phyloP scores from a whole-genome alignment of 2,888 invertebrate species.

The Chrysina gloriosa region DNA sequence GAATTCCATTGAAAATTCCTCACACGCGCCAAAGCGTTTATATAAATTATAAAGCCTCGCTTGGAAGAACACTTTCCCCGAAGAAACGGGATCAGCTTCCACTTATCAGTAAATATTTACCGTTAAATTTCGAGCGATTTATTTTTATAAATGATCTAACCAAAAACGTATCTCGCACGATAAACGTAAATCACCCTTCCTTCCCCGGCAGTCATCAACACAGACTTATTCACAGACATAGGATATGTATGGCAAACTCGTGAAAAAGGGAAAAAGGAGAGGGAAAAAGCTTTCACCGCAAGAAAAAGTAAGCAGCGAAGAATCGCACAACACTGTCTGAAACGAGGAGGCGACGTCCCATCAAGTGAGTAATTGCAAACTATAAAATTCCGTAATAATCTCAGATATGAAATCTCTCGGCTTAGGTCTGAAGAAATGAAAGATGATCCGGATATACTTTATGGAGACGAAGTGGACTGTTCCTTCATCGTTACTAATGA shows the following conservation, averaged over 20 bases:
- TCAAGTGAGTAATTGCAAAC: conserved; percentile 48
- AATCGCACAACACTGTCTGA: conserved; percentile 6
- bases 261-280: background rate
- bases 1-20: background rate
- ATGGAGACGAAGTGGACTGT: conserved; percentile 41
- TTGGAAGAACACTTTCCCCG: conserved; percentile 44
- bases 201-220: conserved; percentile 24
- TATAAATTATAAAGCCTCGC: conserved; percentile 30
- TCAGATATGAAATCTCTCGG: conserved; percentile 44
- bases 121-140: conserved; percentile 34
- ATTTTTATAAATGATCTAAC: conserved; percentile 35
- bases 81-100: conserved; percentile 44
- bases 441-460: conserved; percentile 44
- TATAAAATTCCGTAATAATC: conserved; percentile 48
- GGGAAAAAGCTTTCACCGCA: background rate
- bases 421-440: conserved; percentile 43
- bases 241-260: background rate
- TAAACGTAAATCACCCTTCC: conserved; percentile 35
- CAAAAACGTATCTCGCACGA: conserved; percentile 31
- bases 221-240: conserved; percentile 9
- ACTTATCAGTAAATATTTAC: conserved; percentile 37
- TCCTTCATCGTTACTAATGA: conserved; percentile 45
- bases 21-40: conserved; percentile 28
- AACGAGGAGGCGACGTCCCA: conserved; percentile 29
- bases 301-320: conserved; percentile 15